Evolutionary conservation across 2,888 invertebrate genomes (phyloP).

Genomic region (Coecobrya sp.): DNA sequence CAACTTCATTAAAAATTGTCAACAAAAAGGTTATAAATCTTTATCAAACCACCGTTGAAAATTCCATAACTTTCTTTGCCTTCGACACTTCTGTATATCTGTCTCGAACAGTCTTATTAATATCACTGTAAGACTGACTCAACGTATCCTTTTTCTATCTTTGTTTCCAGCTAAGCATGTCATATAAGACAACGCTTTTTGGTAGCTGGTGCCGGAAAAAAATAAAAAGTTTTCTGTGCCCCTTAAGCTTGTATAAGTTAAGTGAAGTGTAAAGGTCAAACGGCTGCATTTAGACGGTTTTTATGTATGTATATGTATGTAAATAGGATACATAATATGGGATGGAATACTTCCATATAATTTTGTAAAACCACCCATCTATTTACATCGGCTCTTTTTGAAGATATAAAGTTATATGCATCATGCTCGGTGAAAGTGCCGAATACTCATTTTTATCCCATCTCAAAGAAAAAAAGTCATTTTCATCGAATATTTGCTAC

Average conservation of each 20-base stretch:
- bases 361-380: neutral
- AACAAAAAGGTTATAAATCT: too few species aligned
- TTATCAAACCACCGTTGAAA: too few species aligned
- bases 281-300: slow-evolving; percentile 17
- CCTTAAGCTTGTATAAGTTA: slow-evolving; percentile 20
- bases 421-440: neutral
- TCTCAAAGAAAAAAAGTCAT: neutral
- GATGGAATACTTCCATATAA: neutral
- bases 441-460: slow-evolving; percentile 34
- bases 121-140: too few species aligned
- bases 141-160: neutral
- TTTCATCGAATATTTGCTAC: slow-evolving; percentile 20
- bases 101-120: too few species aligned
- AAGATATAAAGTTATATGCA: neutral
- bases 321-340: neutral
- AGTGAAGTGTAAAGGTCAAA: slow-evolving; percentile 70
- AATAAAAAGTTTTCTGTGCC: slow-evolving; percentile 16
- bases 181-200: neutral
- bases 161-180: neutral
- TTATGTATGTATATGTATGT: slow-evolving; percentile 11
- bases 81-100: too few species aligned
- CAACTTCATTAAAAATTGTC: too few species aligned
- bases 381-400: neutral
- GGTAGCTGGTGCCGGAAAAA: slow-evolving; percentile 41
- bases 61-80: too few species aligned